A percentile compares a stretch with the other conserved stretches of the same genome.
Evolutionary conservation across 2,797 vertebrate species (phyloP).

Genomic region (Epinephelus malabaricus): DNA sequence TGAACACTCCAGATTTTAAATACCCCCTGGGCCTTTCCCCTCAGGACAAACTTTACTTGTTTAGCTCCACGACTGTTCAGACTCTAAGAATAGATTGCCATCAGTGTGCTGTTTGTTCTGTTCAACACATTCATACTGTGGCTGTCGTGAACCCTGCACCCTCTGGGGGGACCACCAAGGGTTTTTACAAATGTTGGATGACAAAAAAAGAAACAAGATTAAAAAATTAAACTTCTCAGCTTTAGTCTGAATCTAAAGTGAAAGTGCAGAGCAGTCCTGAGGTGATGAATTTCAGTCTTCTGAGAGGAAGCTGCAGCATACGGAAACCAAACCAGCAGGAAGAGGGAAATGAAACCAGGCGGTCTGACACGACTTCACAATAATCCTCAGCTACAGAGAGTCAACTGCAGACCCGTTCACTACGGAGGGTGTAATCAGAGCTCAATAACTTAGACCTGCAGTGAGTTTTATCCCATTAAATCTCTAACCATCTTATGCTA

Average conservation of each 20-base stretch:
- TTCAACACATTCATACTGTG: background rate
- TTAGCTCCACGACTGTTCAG: background rate
- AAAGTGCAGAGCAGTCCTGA: background rate
- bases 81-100: background rate
- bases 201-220: no score
- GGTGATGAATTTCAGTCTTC: conserved; percentile 16
- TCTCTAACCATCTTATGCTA: no score
- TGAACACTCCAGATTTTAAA: background rate
- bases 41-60: background rate
- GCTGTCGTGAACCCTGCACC: background rate
- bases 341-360: conserved; percentile 66
- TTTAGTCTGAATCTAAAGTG: background rate
- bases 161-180: background rate
- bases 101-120: background rate
- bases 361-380: background rate
- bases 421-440: no score
- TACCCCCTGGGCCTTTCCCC: background rate
- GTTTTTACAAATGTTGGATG: background rate
- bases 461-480: no score
- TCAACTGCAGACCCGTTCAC: no score
- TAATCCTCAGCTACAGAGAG: background rate
- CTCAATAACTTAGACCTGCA: no score
- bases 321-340: conserved; percentile 33
- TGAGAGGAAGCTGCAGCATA: conserved; percentile 47
- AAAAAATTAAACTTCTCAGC: background rate